A percentile compares a stretch with the other conserved stretches of the same genome.
These are phyloP conservation scores for Platysternon megacephalum DNA, from an alignment of 2,113 vertebrate genomes.

Conservation along the genomic window DNA sequence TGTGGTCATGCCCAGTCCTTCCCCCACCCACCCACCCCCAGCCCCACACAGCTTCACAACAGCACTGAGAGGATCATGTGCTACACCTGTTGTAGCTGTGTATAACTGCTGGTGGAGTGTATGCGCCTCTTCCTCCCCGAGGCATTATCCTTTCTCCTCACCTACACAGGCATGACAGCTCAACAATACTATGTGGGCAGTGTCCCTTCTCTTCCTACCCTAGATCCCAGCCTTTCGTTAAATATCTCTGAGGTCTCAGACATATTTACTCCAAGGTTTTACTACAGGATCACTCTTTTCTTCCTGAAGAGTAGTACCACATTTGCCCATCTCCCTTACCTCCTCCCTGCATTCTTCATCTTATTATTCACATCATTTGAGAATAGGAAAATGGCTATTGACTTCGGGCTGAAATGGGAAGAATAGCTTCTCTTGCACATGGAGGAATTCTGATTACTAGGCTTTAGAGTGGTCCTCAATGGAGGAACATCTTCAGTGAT, in stretches of 20 bases:
- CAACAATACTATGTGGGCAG: neutral
- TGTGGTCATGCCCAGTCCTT: neutral
- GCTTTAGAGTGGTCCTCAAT: neutral
- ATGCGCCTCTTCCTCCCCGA: neutral
- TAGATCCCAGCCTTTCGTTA: neutral
- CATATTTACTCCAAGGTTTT: neutral
- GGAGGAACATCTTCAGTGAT: neutral
- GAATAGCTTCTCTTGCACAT: neutral
- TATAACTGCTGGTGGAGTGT: neutral
- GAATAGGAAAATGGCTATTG: neutral
- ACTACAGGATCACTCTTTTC: neutral
- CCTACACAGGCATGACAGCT: neutral
- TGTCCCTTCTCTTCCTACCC: neutral
- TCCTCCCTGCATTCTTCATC: neutral
- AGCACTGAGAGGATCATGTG: neutral
- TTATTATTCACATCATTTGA: neutral
- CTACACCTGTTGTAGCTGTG: neutral
- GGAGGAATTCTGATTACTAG: neutral
- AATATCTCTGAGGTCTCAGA: neutral
- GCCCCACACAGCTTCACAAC: neutral
- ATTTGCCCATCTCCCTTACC: neutral
- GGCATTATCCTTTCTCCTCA: neutral
- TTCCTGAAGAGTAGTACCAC: neutral
- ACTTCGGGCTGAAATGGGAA: neutral
- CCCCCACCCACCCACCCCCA: rapidly evolving